phyloP scores from a whole-genome alignment of 2,113 vertebrate genomes.

The Vulpes lagopus region DNA sequence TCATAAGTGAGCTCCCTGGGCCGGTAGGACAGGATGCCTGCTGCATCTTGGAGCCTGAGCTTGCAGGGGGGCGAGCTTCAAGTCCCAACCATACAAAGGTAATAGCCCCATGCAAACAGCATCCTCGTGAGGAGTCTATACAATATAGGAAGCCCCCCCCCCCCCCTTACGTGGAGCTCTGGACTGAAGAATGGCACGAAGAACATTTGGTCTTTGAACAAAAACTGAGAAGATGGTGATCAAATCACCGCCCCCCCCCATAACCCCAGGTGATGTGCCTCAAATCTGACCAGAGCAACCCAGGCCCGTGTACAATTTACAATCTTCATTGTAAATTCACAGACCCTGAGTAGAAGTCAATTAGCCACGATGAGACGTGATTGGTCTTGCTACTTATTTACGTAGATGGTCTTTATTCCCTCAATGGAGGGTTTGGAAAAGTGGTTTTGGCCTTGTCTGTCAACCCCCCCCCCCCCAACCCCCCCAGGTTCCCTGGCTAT shows the following conservation, averaged over 20 bases:
- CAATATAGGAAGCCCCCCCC: not conserved
- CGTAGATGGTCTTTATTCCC: slow-evolving; percentile 63
- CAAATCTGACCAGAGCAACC: slow-evolving; percentile 67
- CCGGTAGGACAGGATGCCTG: not conserved
- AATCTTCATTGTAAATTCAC: slow-evolving; percentile 51
- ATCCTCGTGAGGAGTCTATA: not conserved
- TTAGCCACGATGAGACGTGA: slow-evolving; percentile 59
- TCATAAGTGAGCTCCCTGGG: slow-evolving; percentile 49
- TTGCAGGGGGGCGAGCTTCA: not conserved
- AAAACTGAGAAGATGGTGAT: slow-evolving; percentile 68
- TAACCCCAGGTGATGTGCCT: not conserved
- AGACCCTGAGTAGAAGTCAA: slow-evolving; percentile 65
- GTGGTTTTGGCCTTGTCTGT: slow-evolving; percentile 58
- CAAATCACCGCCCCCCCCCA: not conserved
- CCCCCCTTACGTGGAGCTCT: not conserved
- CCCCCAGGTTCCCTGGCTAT: not conserved
- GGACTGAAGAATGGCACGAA: not conserved
- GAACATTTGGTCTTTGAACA: not conserved
- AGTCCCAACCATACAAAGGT: not conserved
- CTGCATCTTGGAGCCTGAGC: not conserved
- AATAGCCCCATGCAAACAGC: not conserved
- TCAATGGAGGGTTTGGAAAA: slow-evolving; percentile 39
- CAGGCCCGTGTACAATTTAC: slow-evolving; percentile 65
- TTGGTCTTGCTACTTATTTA: slow-evolving; percentile 47
- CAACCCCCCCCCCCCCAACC: not conserved